Conservation (phyloP, 2,888 invertebrate genomes). For the Drosophila limbata region DNA sequence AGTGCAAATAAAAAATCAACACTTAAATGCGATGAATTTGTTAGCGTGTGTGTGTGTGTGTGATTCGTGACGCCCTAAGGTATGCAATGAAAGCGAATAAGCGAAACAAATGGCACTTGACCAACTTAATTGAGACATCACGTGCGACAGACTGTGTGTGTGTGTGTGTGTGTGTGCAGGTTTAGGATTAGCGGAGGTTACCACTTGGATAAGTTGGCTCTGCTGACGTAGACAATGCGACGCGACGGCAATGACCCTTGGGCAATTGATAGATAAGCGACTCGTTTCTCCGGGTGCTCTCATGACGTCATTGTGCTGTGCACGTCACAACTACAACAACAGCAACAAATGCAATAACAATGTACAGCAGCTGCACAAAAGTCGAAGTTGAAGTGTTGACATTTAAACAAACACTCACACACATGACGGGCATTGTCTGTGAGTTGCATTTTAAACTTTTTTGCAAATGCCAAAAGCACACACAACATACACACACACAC, state of each 20-base stretch:
- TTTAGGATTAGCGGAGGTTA: constrained; percentile 7
- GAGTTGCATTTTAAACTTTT: constrained; percentile 54
- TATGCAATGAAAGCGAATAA: constrained; percentile 45
- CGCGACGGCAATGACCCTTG: constrained; percentile 64
- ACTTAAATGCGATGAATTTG: constrained; percentile 4
- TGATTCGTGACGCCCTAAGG: constrained; percentile 33
- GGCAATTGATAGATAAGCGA: constrained; percentile 64
- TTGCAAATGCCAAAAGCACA: constrained; percentile 55
- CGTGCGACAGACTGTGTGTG: constrained; percentile 56
- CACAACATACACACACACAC: constrained; percentile 8
- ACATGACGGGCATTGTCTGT: constrained; percentile 41
- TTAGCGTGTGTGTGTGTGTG: not conserved
- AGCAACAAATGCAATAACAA: constrained; percentile 3
- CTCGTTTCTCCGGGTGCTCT: constrained; percentile 12
- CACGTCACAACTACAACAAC: constrained; percentile 56
- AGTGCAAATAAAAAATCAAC: constrained; percentile 34
- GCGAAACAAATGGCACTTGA: constrained; percentile 31
- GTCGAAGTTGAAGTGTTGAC: constrained; percentile 79
- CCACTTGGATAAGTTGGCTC: constrained; percentile 17
- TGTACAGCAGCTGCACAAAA: constrained; percentile 54
- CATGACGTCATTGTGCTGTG: constrained; percentile 67
- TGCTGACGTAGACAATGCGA: constrained; percentile 60
- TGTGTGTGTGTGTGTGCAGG: constrained; percentile 10
- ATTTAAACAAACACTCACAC: constrained; percentile 61
- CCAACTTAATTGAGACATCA: constrained; percentile 71